Evolutionary conservation across 2,888 invertebrate genomes (phyloP).

Genomic region (Hartigia nigra): DNA sequence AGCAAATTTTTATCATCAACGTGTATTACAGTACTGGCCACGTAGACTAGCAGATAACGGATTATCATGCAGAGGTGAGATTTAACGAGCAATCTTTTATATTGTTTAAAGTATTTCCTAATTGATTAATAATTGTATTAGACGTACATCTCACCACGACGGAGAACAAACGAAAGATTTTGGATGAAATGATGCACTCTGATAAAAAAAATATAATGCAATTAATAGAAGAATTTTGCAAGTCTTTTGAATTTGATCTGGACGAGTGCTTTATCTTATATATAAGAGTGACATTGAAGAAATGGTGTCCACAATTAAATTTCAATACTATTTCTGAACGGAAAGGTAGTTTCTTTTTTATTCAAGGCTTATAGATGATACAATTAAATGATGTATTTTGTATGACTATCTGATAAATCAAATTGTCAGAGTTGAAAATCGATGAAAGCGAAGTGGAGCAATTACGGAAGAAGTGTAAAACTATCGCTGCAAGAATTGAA

Average conservation of each 20-base stretch:
- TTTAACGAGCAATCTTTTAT: not conserved
- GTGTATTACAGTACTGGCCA: constrained; percentile 55
- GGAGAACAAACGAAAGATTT: constrained; percentile 46
- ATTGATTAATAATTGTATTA: not conserved
- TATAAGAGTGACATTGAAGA: constrained; percentile 57
- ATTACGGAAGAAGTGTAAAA: constrained; percentile 55
- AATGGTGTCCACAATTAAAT: constrained; percentile 65
- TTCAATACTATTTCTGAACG: constrained; percentile 25
- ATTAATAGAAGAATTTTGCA: constrained; percentile 65
- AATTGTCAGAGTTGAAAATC: constrained; percentile 44
- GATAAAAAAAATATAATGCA: constrained; percentile 46
- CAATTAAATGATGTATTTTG: constrained; percentile 35
- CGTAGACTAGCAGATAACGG: constrained; percentile 51
- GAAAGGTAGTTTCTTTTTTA: constrained; percentile 33
- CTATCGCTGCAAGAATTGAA: constrained; percentile 53
- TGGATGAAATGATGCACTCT: constrained; percentile 48
- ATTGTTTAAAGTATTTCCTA: not conserved
- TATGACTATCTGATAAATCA: not conserved
- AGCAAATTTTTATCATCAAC: constrained; percentile 39
- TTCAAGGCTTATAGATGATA: constrained; percentile 30
- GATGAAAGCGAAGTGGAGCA: constrained; percentile 46
- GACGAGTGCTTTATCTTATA: constrained; percentile 61
- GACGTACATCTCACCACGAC: constrained; percentile 12
- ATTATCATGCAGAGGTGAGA: constrained; percentile 53
- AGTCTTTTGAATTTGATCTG: constrained; percentile 62